These are phyloP conservation scores for Drosophila percnosoma DNA, from an alignment of 2,888 invertebrate species.

Conservation along the genomic window DNA sequence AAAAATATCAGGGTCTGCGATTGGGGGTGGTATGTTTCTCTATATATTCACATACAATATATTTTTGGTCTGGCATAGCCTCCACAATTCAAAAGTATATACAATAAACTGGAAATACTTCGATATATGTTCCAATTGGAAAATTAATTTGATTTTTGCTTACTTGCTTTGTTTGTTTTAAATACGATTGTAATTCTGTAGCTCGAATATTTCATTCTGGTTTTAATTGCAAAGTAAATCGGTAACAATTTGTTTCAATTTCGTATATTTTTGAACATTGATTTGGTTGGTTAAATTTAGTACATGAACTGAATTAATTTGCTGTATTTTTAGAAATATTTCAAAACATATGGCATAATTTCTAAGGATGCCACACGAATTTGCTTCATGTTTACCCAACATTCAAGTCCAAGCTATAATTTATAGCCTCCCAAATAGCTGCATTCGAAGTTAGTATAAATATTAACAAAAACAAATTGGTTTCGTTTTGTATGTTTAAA, in stretches of 20 bases:
- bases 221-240: slow-evolving; percentile 31
- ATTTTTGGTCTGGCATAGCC: not conserved
- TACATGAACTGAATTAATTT: slow-evolving; percentile 6
- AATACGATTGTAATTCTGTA: slow-evolving; percentile 22
- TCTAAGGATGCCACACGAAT: not conserved
- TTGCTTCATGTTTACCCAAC: not conserved
- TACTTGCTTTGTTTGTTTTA: slow-evolving; percentile 10
- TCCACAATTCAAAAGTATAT: not conserved
- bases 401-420: slow-evolving; percentile 5
- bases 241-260: slow-evolving; percentile 26
- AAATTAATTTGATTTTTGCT: slow-evolving; percentile 3
- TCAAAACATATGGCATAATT: slow-evolving; percentile 8
- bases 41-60: slow-evolving; percentile 19
- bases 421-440: slow-evolving; percentile 9
- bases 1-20: slow-evolving; percentile 50
- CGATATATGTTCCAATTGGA: slow-evolving; percentile 2
- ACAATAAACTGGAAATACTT: slow-evolving; percentile 41
- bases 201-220: slow-evolving; percentile 11
- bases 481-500: slow-evolving; percentile 12
- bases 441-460: not conserved
- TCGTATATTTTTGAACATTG: not conserved
- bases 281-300: slow-evolving; percentile 4
- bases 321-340: slow-evolving; percentile 23
- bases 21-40: slow-evolving; percentile 43
- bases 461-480: not conserved